Base-by-base conservation (phyloP, 2,113 vertebrate species). In the Chaenocephalus aceratus region DNA sequence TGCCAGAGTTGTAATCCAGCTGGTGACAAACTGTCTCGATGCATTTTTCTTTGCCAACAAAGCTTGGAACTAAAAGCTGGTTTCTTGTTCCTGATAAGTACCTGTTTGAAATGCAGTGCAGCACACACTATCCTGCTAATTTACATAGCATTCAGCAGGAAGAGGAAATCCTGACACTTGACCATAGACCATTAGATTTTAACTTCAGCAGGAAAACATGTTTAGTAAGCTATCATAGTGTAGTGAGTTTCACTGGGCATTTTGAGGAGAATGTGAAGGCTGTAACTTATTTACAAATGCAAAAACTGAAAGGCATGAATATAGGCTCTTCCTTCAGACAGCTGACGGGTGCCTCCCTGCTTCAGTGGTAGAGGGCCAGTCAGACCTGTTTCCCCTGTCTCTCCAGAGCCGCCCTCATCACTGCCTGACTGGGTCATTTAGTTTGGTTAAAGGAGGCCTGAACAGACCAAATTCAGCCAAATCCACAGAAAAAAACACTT, bases 341-440 rank as follows among this genome's bases (percentile, higher is more conserved):
- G 46, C n/a, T 67, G 53, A 71, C n/a, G 4, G 69, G 18, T 70
- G 26, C 65, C 82, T 90, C 82, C 69, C 83, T 69, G 81, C 74
- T 66, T 74, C 64, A 75, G 45, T 36, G 53, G 74, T 36, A 56
- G 53, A 59, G 56, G 83, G 73, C 90, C 87, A 80, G 91, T 91
- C 81, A 57, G 83, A 88, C 92, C 88, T 48, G 91, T 92, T 93
- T 81, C 61, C 23, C 23, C 65, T 12, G 77, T 82, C 71, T 75
- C 26, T 62, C 34, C 65, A 68, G 46, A 76, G 59, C 34, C 56
- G 4, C 79, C 82, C 75, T 88, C 64, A 83, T 82, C 46, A 56
- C 63, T 14, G 41, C 51, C 72, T 71, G 45, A 58, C 46, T 66
- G 64, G 84, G 45, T 88, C 73, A 53, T 62, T 59, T 75, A 75